Conservation (phyloP, 2,113 vertebrate genomes). For the Mustelus asterias region DNA sequence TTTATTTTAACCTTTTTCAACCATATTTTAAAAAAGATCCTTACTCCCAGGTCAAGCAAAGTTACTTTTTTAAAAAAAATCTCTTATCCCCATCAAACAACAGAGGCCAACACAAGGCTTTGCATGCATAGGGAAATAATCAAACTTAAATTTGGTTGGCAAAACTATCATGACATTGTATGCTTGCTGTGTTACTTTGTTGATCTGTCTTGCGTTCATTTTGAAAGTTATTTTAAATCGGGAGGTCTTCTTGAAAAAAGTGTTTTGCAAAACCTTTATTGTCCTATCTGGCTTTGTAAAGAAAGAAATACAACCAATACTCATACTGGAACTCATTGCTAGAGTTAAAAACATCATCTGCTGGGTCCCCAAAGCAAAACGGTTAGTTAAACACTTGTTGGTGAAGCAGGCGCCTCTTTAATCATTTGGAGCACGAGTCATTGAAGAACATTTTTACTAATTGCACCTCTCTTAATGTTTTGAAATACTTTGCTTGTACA, state of each 20-base stretch:
- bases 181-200: background rate
- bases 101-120: background rate
- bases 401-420: background rate
- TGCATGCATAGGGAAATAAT: background rate
- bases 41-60: constrained; percentile 16
- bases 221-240: background rate
- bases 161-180: background rate
- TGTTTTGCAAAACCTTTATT: background rate
- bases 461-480: background rate
- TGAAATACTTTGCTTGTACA: constrained; percentile 7
- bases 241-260: background rate
- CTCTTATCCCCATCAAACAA: background rate
- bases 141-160: background rate
- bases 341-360: background rate
- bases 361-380: background rate
- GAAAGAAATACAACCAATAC: too few species aligned
- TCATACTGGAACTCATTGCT: background rate
- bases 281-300: background rate
- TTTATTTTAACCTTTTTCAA: constrained; percentile 5
- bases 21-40: background rate
- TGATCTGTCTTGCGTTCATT: background rate
- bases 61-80: background rate
- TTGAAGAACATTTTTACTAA: background rate
- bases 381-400: background rate
- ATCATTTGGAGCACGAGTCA: background rate